Percentiles rank a stretch among this genome's conserved stretches.
These are phyloP conservation scores for Vombatus ursinus DNA, from an alignment of 2,113 vertebrate species.

Conservation along the genomic window DNA sequence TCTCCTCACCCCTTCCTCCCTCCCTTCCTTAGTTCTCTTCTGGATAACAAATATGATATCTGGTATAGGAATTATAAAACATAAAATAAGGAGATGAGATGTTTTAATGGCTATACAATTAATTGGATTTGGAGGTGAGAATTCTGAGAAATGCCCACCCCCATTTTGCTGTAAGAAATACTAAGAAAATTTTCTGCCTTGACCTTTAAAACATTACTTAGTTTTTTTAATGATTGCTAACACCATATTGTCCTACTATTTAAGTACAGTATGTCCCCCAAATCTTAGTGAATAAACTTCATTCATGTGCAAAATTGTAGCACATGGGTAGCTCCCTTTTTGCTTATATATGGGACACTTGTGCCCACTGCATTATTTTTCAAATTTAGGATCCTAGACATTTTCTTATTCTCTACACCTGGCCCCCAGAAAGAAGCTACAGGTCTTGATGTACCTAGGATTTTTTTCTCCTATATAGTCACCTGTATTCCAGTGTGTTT, in stretches of 20 bases:
- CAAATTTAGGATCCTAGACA: neutral
- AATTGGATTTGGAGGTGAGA: neutral
- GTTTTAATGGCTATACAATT: neutral
- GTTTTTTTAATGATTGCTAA: neutral
- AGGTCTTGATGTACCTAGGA: neutral
- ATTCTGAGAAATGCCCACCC: neutral
- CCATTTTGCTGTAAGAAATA: neutral
- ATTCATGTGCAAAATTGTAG: neutral
- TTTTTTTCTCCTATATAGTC: neutral
- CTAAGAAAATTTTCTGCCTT: neutral
- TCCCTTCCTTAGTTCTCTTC: neutral
- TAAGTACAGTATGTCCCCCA: neutral
- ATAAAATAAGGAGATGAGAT: neutral
- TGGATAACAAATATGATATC: neutral
- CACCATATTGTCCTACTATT: neutral
- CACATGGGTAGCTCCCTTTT: neutral
- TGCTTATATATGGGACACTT: neutral
- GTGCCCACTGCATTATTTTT: neutral
- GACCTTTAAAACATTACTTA: neutral
- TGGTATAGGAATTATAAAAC: neutral
- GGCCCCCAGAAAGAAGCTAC: neutral
- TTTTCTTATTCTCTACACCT: neutral
- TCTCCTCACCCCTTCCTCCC: neutral
- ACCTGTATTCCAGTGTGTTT: neutral
- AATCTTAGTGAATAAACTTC: neutral